Conservation (phyloP, 1,140 invertebrate species). For the Drosophila ironensis region DNA sequence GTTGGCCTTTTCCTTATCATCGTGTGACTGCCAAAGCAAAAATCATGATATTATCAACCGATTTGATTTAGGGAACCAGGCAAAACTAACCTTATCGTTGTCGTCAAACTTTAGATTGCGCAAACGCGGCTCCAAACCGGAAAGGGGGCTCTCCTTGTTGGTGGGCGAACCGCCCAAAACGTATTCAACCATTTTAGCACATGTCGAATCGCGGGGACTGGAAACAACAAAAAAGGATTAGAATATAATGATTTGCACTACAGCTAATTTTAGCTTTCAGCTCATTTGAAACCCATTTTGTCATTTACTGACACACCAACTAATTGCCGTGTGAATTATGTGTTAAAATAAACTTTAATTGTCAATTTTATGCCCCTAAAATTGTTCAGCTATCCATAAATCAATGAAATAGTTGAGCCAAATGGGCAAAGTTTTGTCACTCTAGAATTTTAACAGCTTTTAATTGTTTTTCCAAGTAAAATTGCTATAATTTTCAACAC, state of each 20-base stretch:
- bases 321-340: no score
- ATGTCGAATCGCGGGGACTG: slow-evolving; percentile 87
- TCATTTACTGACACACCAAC: no score
- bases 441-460: no score
- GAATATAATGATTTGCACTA: not conserved
- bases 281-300: not conserved
- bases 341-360: no score
- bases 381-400: no score
- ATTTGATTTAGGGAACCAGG: no score
- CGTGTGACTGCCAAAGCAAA: slow-evolving; percentile 82
- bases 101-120: slow-evolving; percentile 86
- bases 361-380: no score
- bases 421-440: no score
- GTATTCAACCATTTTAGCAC: slow-evolving; percentile 99
- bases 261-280: not conserved
- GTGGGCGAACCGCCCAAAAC: slow-evolving; percentile 96
- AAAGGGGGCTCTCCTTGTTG: slow-evolving; percentile 86
- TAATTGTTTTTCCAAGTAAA: no score
- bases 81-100: slow-evolving; percentile 79
- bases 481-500: no score
- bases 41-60: not conserved
- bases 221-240: slow-evolving; percentile 1
- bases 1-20: slow-evolving; percentile 86
- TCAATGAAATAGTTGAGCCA: no score
- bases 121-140: slow-evolving; percentile 87